phyloP scores from a whole-genome alignment of 2,888 invertebrate species.

The Leucoptera coffeella region DNA sequence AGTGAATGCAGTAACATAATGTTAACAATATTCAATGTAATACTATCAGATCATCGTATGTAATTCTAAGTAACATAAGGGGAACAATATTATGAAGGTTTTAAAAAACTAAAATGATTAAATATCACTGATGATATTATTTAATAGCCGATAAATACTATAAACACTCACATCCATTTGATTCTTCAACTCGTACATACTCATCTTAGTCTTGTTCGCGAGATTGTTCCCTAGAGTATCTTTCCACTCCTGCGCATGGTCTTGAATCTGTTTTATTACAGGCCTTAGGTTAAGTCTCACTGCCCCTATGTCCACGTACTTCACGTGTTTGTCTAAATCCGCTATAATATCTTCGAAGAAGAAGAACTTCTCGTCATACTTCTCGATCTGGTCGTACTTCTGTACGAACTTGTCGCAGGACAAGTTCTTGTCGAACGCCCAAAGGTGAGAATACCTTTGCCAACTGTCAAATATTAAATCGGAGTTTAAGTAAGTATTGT shows the following conservation, averaged over 20 bases:
- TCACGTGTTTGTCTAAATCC: slow-evolving; percentile 54
- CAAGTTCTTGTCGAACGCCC: slow-evolving; percentile 67
- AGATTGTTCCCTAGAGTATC: slow-evolving; percentile 64
- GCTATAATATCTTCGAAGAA: slow-evolving; percentile 73
- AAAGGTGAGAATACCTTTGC: slow-evolving; percentile 67
- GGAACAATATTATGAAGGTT: no score
- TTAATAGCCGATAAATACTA: no score
- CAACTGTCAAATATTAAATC: slow-evolving; percentile 51
- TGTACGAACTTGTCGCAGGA: slow-evolving; percentile 74
- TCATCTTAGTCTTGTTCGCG: slow-evolving; percentile 57
- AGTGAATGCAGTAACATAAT: no score
- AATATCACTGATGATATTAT: no score
- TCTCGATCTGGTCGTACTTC: slow-evolving; percentile 42
- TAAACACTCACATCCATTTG: slow-evolving; percentile 65
- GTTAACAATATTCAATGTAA: no score
- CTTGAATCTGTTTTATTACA: slow-evolving; percentile 55
- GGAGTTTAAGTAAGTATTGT: no score
- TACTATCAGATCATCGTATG: no score
- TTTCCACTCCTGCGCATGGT: slow-evolving; percentile 78
- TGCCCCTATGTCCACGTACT: slow-evolving; percentile 60
- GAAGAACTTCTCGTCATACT: slow-evolving; percentile 79
- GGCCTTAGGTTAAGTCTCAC: slow-evolving; percentile 70
- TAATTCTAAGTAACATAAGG: no score
- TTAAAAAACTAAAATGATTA: no score
- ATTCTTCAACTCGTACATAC: slow-evolving; percentile 62